Conservation (phyloP, 2,113 vertebrate species). For the Procapra przewalskii region DNA sequence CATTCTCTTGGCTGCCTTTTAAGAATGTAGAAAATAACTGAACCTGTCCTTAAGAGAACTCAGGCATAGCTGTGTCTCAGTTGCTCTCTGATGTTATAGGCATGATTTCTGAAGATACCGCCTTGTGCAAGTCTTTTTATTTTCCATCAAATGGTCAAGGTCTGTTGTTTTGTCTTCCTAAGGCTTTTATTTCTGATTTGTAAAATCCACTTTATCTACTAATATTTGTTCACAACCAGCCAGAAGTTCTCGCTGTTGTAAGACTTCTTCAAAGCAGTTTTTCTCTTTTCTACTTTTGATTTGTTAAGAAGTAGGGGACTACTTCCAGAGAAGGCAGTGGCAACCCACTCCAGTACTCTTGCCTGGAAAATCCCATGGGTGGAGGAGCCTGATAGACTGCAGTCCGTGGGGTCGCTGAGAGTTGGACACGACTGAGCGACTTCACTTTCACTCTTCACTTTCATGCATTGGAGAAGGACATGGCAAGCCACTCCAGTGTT, state of each 20-base stretch:
- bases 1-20: not conserved
- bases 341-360: too few relatives aligned
- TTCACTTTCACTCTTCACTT: too few relatives aligned
- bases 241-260: not conserved
- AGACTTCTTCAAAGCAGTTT: not conserved
- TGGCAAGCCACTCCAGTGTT: too few relatives aligned
- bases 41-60: not conserved
- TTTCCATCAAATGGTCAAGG: not conserved
- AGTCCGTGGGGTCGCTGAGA: too few relatives aligned
- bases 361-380: too few relatives aligned
- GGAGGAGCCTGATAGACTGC: too few relatives aligned
- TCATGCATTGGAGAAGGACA: too few relatives aligned
- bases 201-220: not conserved
- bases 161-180: not conserved
- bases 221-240: not conserved
- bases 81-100: not conserved
- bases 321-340: not conserved
- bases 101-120: not conserved
- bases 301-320: not conserved
- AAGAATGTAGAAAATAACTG: not conserved
- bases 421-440: too few relatives aligned
- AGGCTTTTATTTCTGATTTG: not conserved
- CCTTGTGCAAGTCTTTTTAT: not conserved
- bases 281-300: not conserved
- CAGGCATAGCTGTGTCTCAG: not conserved